These are phyloP conservation scores for Anastrepha ludens DNA, from an alignment of 1,140 invertebrate genomes.

Conservation along the genomic window DNA sequence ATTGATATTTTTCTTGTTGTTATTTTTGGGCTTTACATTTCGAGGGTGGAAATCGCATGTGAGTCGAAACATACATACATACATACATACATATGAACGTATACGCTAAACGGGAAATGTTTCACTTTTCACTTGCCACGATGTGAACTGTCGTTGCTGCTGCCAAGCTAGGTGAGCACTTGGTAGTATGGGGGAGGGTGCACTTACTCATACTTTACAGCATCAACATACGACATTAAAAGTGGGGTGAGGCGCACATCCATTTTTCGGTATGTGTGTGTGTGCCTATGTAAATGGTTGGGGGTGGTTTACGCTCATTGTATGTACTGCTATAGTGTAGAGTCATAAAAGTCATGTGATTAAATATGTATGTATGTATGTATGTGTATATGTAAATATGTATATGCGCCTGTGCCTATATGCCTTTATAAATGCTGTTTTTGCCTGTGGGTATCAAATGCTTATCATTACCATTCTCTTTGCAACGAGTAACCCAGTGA, in stretches of 20 bases:
- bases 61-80: neutral
- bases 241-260: constrained; percentile 2
- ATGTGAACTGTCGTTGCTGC: neutral
- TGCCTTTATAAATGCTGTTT: neutral
- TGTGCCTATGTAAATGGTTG: neutral
- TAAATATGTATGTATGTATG: neutral
- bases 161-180: neutral
- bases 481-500: constrained; percentile 40
- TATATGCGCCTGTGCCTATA: neutral
- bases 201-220: constrained; percentile 23
- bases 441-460: neutral
- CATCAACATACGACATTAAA: neutral
- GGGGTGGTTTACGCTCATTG: neutral
- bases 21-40: constrained; percentile 28
- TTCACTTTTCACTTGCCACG: constrained; percentile 46
- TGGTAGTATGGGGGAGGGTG: neutral
- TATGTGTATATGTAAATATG: neutral
- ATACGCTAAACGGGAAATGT: constrained; percentile 44
- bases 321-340: neutral
- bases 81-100: neutral
- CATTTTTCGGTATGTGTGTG: neutral
- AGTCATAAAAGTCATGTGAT: constrained; percentile 12
- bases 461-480: neutral
- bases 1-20: constrained; percentile 15
- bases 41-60: constrained; percentile 23